Percentiles rank a stretch among this genome's conserved stretches.
Evolutionary conservation across 2,797 vertebrate species (phyloP).

Genomic region (Poeciliopsis presidionis): DNA sequence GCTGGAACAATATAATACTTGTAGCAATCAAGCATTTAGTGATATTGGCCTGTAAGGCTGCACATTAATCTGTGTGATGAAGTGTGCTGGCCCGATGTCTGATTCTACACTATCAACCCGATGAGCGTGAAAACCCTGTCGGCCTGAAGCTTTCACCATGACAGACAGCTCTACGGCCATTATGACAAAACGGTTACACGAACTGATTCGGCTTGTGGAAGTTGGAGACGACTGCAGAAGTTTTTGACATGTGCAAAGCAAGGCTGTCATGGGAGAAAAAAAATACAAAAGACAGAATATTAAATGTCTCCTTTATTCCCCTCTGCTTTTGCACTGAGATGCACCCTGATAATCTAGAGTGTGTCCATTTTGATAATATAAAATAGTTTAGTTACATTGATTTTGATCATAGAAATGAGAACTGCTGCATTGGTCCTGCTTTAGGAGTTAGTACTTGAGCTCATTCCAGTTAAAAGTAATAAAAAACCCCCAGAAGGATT

Average conservation of each 20-base stretch:
- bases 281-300: not conserved
- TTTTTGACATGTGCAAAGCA: slow-evolving; percentile 6
- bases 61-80: slow-evolving; percentile 52
- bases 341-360: not conserved
- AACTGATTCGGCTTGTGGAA: slow-evolving; percentile 40
- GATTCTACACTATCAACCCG: slow-evolving; percentile 44
- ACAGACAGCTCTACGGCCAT: slow-evolving; percentile 55
- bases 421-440: not conserved
- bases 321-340: not conserved
- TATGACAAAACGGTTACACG: slow-evolving; percentile 42
- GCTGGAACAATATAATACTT: slow-evolving; percentile 9
- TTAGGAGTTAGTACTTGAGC: not conserved
- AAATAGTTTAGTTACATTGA: not conserved
- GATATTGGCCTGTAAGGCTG: slow-evolving; percentile 5
- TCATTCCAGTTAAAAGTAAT: not conserved
- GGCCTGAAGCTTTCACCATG: slow-evolving; percentile 37
- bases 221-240: slow-evolving; percentile 21
- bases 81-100: slow-evolving; percentile 30
- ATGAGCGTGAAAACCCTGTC: slow-evolving; percentile 35
- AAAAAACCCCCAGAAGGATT: not conserved
- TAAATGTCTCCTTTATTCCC: not conserved
- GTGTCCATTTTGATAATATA: not conserved
- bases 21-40: slow-evolving; percentile 14
- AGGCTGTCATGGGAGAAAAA: slow-evolving; percentile 27
- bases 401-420: not conserved